These are phyloP conservation scores for Rhingia rostrata DNA, from an alignment of 2,888 invertebrate species.

Conservation along the genomic window DNA sequence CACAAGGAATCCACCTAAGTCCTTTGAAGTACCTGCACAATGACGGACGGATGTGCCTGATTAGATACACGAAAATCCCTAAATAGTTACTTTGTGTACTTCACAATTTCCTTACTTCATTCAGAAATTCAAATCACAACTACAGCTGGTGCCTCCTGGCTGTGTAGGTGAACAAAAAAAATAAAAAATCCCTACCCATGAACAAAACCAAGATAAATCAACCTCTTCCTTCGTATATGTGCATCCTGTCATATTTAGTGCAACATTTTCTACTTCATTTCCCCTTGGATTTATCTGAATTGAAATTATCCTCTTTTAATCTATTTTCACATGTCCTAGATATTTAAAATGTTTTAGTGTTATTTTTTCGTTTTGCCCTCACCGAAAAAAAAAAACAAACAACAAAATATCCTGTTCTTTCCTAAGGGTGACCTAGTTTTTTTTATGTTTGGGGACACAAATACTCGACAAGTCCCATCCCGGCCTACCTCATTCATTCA, in stretches of 20 bases:
- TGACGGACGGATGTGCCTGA: not conserved
- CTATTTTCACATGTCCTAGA: conserved; percentile 48
- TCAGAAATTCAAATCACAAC: not conserved
- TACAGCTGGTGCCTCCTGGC: not conserved
- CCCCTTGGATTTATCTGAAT: conserved; percentile 45
- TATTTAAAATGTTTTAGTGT: conserved; percentile 11
- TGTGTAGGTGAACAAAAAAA: not conserved
- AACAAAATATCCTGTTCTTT: conserved; percentile 40
- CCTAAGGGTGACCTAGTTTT: conserved; percentile 36
- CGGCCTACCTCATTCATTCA: conserved; percentile 29
- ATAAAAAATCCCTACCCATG: not conserved
- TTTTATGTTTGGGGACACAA: conserved; percentile 32
- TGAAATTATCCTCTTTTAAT: conserved; percentile 41
- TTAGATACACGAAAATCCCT: not conserved
- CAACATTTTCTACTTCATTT: conserved; percentile 31
- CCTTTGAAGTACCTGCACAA: not conserved
- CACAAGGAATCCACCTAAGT: not conserved
- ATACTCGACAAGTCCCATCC: not conserved
- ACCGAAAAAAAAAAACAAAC: conserved; percentile 10
- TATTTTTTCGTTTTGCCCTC: not conserved
- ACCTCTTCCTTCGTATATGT: conserved; percentile 9
- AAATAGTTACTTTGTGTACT: not conserved
- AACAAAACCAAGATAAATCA: conserved; percentile 1
- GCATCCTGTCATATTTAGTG: conserved; percentile 10
- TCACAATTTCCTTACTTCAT: not conserved